phyloP scores from a whole-genome alignment of 30 jellyfish, hydroid and myxozoan species.

The Turritopsis rubra region DNA sequence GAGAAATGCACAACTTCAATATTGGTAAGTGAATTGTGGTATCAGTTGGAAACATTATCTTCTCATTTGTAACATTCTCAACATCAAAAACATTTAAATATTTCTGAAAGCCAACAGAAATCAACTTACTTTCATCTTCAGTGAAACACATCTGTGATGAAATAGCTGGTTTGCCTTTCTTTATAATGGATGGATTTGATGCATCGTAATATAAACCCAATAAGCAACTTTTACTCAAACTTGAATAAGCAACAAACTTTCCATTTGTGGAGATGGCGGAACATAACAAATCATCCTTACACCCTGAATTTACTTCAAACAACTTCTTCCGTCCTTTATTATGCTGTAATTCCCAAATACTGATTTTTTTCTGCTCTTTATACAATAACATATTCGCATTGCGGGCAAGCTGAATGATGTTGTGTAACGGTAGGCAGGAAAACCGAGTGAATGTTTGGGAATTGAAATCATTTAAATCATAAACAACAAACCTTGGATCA shows the following conservation, averaged over 20 bases:
- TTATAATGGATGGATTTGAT: not conserved
- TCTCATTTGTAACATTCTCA: not conserved
- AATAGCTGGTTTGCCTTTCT: not conserved
- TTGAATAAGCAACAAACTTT: constrained; percentile 36
- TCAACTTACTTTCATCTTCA: constrained; percentile 31
- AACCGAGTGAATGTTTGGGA: not conserved
- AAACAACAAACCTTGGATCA: constrained; percentile 51
- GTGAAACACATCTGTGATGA: constrained; percentile 13
- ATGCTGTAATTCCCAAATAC: constrained; percentile 56
- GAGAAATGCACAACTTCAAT: constrained; percentile 21
- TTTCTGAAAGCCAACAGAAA: constrained; percentile 26
- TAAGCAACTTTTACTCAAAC: constrained; percentile 5
- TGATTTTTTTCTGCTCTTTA: constrained; percentile 31
- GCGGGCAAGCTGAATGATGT: constrained; percentile 1
- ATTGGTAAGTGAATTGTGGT: constrained; percentile 27
- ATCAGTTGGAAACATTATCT: constrained; percentile 5
- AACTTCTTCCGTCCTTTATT: constrained; percentile 8
- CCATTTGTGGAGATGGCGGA: constrained; percentile 63
- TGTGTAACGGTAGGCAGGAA: not conserved
- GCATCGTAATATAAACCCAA: constrained; percentile 13
- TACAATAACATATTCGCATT: constrained; percentile 34
- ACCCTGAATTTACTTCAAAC: constrained; percentile 35
- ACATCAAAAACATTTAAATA: not conserved
- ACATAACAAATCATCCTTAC: constrained; percentile 30
- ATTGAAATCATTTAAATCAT: not conserved